Evolutionary conservation across 2,888 invertebrate species (phyloP).

Genomic region (Cecidostiba fungosa): DNA sequence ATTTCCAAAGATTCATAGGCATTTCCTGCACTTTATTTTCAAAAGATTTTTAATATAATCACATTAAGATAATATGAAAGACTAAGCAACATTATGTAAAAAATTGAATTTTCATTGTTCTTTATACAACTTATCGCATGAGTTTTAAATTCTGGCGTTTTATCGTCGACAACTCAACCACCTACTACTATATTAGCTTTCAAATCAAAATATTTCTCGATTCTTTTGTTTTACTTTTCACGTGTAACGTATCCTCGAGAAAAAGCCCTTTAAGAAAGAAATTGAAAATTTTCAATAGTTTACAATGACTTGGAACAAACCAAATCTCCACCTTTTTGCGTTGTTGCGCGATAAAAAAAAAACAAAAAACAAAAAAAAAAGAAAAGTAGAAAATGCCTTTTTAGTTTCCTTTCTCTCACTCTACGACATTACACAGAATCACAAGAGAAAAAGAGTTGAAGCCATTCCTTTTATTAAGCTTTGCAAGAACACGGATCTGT

Average conservation of each 20-base stretch:
- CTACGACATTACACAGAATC: constrained; percentile 54
- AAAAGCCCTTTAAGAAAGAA: not conserved
- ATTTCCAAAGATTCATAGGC: constrained; percentile 54
- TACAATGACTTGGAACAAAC: not conserved
- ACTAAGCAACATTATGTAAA: constrained; percentile 60
- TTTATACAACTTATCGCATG: constrained; percentile 54
- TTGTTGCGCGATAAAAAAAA: not conserved
- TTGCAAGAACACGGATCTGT: constrained; percentile 53
- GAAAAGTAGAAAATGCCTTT: constrained; percentile 41
- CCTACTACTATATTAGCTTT: not conserved
- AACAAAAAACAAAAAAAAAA: constrained; percentile 17
- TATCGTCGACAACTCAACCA: constrained; percentile 31
- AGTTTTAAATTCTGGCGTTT: constrained; percentile 41
- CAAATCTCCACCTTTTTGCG: not conserved
- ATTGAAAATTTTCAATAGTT: not conserved
- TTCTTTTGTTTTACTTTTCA: not conserved
- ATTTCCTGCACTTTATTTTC: constrained; percentile 35
- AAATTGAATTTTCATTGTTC: constrained; percentile 54
- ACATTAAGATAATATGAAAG: constrained; percentile 59
- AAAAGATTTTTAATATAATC: constrained; percentile 49
- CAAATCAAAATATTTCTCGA: not conserved
- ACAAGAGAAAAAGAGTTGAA: constrained; percentile 60
- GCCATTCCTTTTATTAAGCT: constrained; percentile 44
- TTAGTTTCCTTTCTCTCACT: constrained; percentile 10
- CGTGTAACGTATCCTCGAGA: not conserved